phyloP scores from a whole-genome alignment of 2,113 vertebrate genomes.

The Megaceryle maxima region DNA sequence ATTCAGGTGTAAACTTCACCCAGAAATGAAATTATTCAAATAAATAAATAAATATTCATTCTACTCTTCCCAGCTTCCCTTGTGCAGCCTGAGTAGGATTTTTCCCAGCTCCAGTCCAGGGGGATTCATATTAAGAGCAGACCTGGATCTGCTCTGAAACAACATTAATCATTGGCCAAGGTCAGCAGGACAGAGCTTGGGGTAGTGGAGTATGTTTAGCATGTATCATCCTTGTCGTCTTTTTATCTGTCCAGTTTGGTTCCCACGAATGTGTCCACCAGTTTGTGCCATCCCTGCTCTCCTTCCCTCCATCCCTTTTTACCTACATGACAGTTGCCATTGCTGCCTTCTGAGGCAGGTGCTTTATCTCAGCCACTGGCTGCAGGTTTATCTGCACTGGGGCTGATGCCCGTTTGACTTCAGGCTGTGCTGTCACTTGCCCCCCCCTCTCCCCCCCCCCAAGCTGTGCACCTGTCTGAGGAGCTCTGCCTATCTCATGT shows the following conservation, averaged over 20 bases:
- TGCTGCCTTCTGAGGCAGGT: background rate
- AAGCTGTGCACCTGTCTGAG: constrained; percentile 25
- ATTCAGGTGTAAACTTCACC: background rate
- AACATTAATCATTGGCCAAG: constrained; percentile 45
- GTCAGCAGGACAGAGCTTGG: constrained; percentile 29
- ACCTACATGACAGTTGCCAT: background rate
- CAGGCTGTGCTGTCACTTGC: background rate
- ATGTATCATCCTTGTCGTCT: background rate
- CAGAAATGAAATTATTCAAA: constrained; percentile 6
- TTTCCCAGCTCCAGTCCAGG: background rate
- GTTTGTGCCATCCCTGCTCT: background rate
- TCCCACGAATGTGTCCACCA: background rate
- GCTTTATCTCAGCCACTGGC: background rate
- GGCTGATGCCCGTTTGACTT: background rate
- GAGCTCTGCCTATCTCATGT: background rate
- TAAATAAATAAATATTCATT: background rate
- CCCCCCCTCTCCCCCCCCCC: background rate
- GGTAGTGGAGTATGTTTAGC: background rate
- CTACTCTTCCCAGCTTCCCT: background rate
- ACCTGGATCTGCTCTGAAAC: background rate
- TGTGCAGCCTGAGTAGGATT: background rate
- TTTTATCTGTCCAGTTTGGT: background rate
- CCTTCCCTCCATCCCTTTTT: background rate
- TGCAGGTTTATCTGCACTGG: constrained; percentile 15
- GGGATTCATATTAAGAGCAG: background rate